Conservation (phyloP, 1,140 invertebrate genomes). For the Chrysopa pallens region DNA sequence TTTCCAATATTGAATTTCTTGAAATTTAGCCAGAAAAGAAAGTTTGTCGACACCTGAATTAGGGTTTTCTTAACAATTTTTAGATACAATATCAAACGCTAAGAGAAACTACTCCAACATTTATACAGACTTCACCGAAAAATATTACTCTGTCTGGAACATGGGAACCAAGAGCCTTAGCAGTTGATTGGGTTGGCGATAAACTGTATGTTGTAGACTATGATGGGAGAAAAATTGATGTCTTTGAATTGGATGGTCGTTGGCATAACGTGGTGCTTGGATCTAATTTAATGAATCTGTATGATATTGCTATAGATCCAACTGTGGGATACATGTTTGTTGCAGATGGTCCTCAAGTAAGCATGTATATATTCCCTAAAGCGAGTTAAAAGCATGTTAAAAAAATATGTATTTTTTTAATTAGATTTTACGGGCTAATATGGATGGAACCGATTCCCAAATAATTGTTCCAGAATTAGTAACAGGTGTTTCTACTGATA, state of each 20-base stretch:
- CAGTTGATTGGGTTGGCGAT: slow-evolving; percentile 93
- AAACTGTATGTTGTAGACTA: slow-evolving; percentile 92
- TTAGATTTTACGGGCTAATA: slow-evolving; percentile 65
- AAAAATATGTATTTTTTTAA: slow-evolving; percentile 7
- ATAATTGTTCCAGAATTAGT: slow-evolving; percentile 80
- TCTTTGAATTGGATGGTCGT: slow-evolving; percentile 72
- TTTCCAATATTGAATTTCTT: too few relatives aligned
- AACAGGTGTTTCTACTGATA: slow-evolving; percentile 69
- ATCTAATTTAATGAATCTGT: slow-evolving; percentile 77
- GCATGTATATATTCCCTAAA: too few relatives aligned
- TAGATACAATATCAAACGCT: slow-evolving; percentile 45
- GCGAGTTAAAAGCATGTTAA: not conserved
- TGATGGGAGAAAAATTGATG: slow-evolving; percentile 81
- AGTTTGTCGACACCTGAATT: too few relatives aligned
- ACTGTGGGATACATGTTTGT: slow-evolving; percentile 84
- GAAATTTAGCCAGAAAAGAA: too few relatives aligned
- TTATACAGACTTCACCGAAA: slow-evolving; percentile 24
- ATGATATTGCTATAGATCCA: slow-evolving; percentile 84
- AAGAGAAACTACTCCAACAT: slow-evolving; percentile 21
- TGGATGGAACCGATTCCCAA: slow-evolving; percentile 71
- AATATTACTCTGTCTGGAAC: slow-evolving; percentile 62
- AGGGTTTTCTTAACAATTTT: slow-evolving; percentile 6
- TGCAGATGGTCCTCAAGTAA: slow-evolving; percentile 70
- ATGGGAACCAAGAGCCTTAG: slow-evolving; percentile 76
- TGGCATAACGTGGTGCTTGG: slow-evolving; percentile 79